Conservation (phyloP, 2,888 invertebrate genomes). For the Dryocosmus kuriphilus region DNA sequence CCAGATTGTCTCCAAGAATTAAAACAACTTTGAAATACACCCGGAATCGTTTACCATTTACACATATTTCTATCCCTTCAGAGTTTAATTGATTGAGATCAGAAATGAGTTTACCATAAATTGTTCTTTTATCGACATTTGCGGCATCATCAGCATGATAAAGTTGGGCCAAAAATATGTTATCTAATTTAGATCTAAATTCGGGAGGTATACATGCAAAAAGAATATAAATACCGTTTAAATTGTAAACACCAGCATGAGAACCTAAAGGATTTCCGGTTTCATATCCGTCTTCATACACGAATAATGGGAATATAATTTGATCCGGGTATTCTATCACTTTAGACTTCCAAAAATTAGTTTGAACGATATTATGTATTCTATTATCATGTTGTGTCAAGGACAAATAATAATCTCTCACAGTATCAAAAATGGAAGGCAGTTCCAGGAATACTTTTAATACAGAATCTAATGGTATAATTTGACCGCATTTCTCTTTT, state of each 20-base stretch:
- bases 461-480: not conserved
- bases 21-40: slow-evolving; percentile 46
- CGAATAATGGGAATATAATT: slow-evolving; percentile 16
- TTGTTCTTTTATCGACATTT: slow-evolving; percentile 5
- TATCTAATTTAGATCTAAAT: slow-evolving; percentile 38
- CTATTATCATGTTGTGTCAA: not conserved
- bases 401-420: not conserved
- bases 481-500: slow-evolving; percentile 17
- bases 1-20: slow-evolving; percentile 45
- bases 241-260: slow-evolving; percentile 16
- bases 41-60: slow-evolving; percentile 12
- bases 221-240: slow-evolving; percentile 41
- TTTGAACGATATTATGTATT: slow-evolving; percentile 22
- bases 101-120: slow-evolving; percentile 36
- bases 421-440: slow-evolving; percentile 10
- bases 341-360: slow-evolving; percentile 36
- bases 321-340: not conserved
- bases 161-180: slow-evolving; percentile 43
- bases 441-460: slow-evolving; percentile 20
- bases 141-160: slow-evolving; percentile 42
- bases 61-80: slow-evolving; percentile 38
- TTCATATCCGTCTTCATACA: slow-evolving; percentile 15
- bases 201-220: slow-evolving; percentile 32
- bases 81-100: slow-evolving; percentile 43
- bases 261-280: slow-evolving; percentile 34